Conservation (phyloP, 1,140 invertebrate species). For the Ceratoteleas bidentatus region DNA sequence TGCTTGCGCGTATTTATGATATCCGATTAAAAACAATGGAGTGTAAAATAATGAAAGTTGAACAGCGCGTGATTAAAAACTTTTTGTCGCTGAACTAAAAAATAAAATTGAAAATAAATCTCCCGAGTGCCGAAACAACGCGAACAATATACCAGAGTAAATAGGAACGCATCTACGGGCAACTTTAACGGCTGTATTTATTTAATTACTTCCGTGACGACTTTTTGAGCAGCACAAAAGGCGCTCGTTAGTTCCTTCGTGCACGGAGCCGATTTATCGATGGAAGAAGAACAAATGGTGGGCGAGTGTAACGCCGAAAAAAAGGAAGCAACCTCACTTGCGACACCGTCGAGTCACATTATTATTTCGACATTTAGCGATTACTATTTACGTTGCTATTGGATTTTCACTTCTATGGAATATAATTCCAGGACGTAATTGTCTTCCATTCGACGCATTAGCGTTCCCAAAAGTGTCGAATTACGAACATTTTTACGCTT, state of each 20-base stretch:
- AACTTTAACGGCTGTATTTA: conserved; percentile 2
- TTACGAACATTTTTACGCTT: too few relatives aligned
- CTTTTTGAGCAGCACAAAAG: conserved; percentile 1
- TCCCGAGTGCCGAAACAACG: not conserved
- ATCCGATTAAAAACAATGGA: too few relatives aligned
- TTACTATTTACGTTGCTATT: too few relatives aligned
- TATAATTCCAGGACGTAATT: too few relatives aligned
- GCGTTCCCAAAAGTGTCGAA: too few relatives aligned
- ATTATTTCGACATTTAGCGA: not conserved
- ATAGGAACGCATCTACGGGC: not conserved
- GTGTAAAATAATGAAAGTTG: too few relatives aligned
- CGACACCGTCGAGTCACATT: not conserved
- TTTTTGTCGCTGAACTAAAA: too few relatives aligned
- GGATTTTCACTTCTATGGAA: too few relatives aligned
- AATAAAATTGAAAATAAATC: not conserved
- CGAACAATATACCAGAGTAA: not conserved
- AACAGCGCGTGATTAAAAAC: too few relatives aligned
- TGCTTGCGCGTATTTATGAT: too few relatives aligned
- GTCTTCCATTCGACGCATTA: too few relatives aligned
- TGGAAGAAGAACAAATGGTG: not conserved
- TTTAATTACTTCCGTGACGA: not conserved
- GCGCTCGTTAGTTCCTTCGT: conserved; percentile 4
- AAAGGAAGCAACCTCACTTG: not conserved
- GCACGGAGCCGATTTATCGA: not conserved
- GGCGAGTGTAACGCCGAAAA: not conserved